Base-by-base conservation (phyloP, 2,888 invertebrate genomes). In the Tiliacea aurago region DNA sequence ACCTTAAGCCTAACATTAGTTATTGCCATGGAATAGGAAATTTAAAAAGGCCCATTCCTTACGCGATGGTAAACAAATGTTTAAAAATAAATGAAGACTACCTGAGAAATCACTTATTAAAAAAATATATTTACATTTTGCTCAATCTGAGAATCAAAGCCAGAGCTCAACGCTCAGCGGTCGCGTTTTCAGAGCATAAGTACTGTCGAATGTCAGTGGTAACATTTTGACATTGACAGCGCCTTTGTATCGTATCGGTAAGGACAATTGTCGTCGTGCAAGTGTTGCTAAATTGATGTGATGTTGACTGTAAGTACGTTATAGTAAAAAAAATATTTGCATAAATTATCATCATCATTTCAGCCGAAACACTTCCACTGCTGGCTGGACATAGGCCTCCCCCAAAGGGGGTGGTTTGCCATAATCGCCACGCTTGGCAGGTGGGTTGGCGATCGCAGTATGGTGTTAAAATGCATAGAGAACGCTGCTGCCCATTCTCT, bases 1-100 rank as follows among this genome's bases (percentile, higher is more conserved):
- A 80, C 51, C 15, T 62, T 11, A 20, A 9, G 28, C 4, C 6
- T 33, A 20, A 41, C 9, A 63, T 69, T 83, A 67, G 13, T 18
- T 53, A 4, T 23, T 4, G 58, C 47, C 23, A 59, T 9, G 11
- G 28, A 20, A 9, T 9, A 20, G 3, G 20, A 13, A 20, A 9
- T 11, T 3, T 2, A 28, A 28, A 18, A 62, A 62, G 33, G n/a
- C n/a, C n/a, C n/a, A 20, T 28, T 45, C 2, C 5, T 1, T 61
- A 15, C 5, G 18, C 1, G 18, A 61, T 6, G 4, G 23, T 18
- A 11, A 43, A 43, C 10, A 23, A 4, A 18, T 3, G 28, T 1
- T 28, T 28, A 23, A n/a, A n/a, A 15, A 37, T 37, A 37, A 59
- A 37, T 37, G 4, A 58, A 58, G 13, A 33, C 33, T 20, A 20